phyloP scores from a whole-genome alignment of 2,888 invertebrate genomes.

The Epinotia ramella region DNA sequence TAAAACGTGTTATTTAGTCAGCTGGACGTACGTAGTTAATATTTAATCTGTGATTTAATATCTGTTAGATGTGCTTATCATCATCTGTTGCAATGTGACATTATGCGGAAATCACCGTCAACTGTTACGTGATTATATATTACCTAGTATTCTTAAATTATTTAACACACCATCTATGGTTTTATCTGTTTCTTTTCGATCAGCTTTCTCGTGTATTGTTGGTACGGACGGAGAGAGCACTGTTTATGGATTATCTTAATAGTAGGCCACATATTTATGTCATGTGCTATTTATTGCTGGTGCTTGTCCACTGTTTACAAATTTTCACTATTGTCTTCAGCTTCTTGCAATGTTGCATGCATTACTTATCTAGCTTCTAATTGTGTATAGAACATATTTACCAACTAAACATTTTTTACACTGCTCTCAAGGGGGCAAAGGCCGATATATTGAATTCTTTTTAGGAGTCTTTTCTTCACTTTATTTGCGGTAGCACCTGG shows the following conservation, averaged over 20 bases:
- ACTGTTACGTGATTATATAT: constrained; percentile 29
- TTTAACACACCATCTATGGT: constrained; percentile 8
- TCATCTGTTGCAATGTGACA: constrained; percentile 50
- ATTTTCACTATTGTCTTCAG: too few relatives aligned
- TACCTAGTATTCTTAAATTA: constrained; percentile 22
- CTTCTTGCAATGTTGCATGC: too few relatives aligned
- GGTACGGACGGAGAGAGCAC: background rate
- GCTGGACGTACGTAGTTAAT: constrained; percentile 52
- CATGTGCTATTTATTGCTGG: background rate
- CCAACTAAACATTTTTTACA: too few relatives aligned
- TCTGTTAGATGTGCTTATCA: constrained; percentile 26
- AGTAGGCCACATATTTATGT: background rate
- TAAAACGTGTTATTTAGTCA: too few relatives aligned
- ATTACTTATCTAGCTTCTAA: too few relatives aligned
- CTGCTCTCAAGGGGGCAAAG: too few relatives aligned
- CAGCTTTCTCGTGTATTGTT: background rate
- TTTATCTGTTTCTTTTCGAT: constrained; percentile 20
- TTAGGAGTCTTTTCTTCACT: too few relatives aligned
- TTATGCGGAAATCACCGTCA: constrained; percentile 47
- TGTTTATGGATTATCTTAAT: constrained; percentile 1
- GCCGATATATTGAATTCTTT: too few relatives aligned
- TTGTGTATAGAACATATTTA: too few relatives aligned
- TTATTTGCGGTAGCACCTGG: too few relatives aligned
- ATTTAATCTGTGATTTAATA: constrained; percentile 46
- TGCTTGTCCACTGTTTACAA: too few relatives aligned